A percentile compares a stretch with the other conserved stretches of the same genome.
Conservation (phyloP, 1,140 invertebrate species). For the Platyura marginata region DNA sequence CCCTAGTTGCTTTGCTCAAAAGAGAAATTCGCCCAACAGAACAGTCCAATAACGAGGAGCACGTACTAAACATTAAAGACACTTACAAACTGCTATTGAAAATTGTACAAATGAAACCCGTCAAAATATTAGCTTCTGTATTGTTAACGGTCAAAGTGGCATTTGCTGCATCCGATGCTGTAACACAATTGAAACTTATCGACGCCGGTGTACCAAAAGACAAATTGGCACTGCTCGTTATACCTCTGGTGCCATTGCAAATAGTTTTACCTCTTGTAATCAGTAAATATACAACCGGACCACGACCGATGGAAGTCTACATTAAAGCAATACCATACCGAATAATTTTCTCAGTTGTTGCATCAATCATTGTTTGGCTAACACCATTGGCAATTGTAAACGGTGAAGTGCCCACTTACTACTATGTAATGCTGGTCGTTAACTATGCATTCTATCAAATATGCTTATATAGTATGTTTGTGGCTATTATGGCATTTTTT, state of each 20-base stretch:
- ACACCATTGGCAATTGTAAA: conserved; percentile 54
- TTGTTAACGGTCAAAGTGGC: conserved; percentile 87
- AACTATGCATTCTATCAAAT: conserved; percentile 80
- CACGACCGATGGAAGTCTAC: conserved; percentile 74
- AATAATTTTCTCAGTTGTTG: conserved; percentile 65
- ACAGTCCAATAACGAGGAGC: conserved; percentile 24
- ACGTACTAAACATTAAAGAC: conserved; percentile 44
- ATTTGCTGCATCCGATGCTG: conserved; percentile 89
- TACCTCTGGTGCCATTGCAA: conserved; percentile 88
- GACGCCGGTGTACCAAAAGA: conserved; percentile 93
- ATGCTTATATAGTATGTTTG: conserved; percentile 47
- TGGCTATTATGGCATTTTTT: conserved; percentile 48
- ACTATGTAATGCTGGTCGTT: conserved; percentile 59
- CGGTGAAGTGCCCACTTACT: conserved; percentile 52
- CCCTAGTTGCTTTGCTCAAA: conserved; percentile 78
- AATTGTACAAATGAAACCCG: conserved; percentile 68
- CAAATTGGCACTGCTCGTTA: conserved; percentile 74
- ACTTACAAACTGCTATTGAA: conserved; percentile 73
- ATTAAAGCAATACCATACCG: conserved; percentile 78
- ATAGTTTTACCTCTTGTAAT: conserved; percentile 82
- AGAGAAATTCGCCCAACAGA: conserved; percentile 52
- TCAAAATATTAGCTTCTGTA: conserved; percentile 58
- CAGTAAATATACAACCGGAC: conserved; percentile 73
- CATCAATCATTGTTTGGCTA: conserved; percentile 64
- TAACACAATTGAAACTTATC: conserved; percentile 85